phyloP scores from a whole-genome alignment of 2,888 invertebrate species.

The Rhagium mordax region DNA sequence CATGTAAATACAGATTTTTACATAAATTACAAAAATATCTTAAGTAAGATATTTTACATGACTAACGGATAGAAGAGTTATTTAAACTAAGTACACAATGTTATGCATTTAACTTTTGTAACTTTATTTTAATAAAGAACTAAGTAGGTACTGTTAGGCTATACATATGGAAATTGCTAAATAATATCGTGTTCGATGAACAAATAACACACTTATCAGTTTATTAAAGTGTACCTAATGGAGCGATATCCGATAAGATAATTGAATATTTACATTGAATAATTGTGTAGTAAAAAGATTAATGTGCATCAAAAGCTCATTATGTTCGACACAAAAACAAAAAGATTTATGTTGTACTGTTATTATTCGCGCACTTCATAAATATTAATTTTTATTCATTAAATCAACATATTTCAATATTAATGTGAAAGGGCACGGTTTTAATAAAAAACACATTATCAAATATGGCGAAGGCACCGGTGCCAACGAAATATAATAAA shows the following conservation, averaged over 20 bases:
- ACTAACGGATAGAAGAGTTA: too few relatives aligned
- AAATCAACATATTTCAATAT: background rate
- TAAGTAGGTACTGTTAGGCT: background rate
- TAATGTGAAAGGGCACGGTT: background rate
- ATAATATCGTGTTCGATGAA: background rate
- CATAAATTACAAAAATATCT: too few relatives aligned
- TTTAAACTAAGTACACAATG: too few relatives aligned
- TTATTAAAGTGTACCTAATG: conserved; percentile 15
- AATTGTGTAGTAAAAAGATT: background rate
- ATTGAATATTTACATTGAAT: conserved; percentile 1
- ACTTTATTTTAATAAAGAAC: too few relatives aligned
- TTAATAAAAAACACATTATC: background rate
- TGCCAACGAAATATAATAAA: background rate
- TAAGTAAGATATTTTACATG: too few relatives aligned
- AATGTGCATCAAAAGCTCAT: background rate
- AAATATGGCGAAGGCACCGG: background rate
- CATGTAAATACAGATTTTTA: too few relatives aligned
- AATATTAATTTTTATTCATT: background rate
- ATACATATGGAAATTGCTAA: too few relatives aligned
- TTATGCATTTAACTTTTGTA: too few relatives aligned
- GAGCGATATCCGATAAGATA: conserved; percentile 7
- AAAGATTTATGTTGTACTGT: background rate
- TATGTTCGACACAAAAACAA: background rate
- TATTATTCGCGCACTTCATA: background rate
- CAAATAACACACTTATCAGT: conserved; percentile 10